phyloP scores from a whole-genome alignment of 2,888 invertebrate species.

The Drosophila crucigera region DNA sequence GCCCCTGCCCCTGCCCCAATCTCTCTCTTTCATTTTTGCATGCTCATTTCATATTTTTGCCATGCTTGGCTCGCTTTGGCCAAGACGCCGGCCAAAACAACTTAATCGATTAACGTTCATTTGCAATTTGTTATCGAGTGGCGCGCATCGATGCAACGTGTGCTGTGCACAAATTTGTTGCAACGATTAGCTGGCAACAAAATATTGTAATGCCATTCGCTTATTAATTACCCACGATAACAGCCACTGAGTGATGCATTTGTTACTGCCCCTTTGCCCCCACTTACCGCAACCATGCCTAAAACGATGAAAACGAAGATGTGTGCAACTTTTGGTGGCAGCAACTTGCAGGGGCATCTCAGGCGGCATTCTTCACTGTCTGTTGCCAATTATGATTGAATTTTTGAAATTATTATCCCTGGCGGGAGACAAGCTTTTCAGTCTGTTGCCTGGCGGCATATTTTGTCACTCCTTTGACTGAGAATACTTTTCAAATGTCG shows the following conservation, averaged over 20 bases:
- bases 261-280: constrained; percentile 24
- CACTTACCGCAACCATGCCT: not conserved
- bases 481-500: constrained; percentile 45
- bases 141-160: constrained; percentile 42
- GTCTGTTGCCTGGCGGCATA: constrained; percentile 42
- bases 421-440: constrained; percentile 37
- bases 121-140: constrained; percentile 74
- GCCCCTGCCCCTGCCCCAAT: not conserved
- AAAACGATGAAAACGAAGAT: not conserved
- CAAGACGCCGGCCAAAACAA: constrained; percentile 57
- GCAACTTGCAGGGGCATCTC: constrained; percentile 33
- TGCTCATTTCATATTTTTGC: constrained; percentile 72
- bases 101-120: constrained; percentile 80
- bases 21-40: constrained; percentile 61
- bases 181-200: constrained; percentile 65
- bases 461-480: constrained; percentile 56
- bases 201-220: constrained; percentile 69
- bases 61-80: constrained; percentile 6
- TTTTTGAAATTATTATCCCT: constrained; percentile 58
- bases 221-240: constrained; percentile 76
- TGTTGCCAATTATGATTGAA: constrained; percentile 70
- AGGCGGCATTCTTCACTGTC: constrained; percentile 58
- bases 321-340: constrained; percentile 23
- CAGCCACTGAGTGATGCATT: constrained; percentile 68
- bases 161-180: constrained; percentile 70